phyloP scores from a whole-genome alignment of 2,888 invertebrate species.

The Polylopha cassiicola region DNA sequence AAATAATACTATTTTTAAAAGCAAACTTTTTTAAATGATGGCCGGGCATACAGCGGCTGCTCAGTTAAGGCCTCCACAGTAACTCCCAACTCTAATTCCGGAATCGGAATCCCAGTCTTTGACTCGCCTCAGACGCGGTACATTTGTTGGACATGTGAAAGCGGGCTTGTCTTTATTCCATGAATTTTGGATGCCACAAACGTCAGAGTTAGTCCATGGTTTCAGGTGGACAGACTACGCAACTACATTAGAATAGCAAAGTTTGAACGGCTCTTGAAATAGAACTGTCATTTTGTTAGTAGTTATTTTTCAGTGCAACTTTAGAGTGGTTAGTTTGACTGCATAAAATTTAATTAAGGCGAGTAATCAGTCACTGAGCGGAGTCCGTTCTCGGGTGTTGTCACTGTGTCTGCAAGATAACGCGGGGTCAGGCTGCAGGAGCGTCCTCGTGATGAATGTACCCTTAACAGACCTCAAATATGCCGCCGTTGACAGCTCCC shows the following conservation, averaged over 20 bases:
- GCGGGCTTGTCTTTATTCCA: slow-evolving; percentile 51
- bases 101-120: slow-evolving; percentile 41
- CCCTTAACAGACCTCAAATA: slow-evolving; percentile 70
- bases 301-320: slow-evolving; percentile 29
- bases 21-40: slow-evolving; percentile 31
- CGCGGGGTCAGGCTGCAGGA: slow-evolving; percentile 70
- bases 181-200: slow-evolving; percentile 59
- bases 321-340: slow-evolving; percentile 39
- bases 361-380: slow-evolving; percentile 70
- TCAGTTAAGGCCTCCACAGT: slow-evolving; percentile 42
- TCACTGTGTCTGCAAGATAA: slow-evolving; percentile 70
- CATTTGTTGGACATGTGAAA: slow-evolving; percentile 48
- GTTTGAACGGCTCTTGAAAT: slow-evolving; percentile 35
- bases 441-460: slow-evolving; percentile 66
- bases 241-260: slow-evolving; percentile 53
- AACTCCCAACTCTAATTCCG: slow-evolving; percentile 47
- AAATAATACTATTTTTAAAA: slow-evolving; percentile 31
- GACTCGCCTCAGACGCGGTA: slow-evolving; percentile 42
- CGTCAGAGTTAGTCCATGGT: slow-evolving; percentile 53
- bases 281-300: slow-evolving; percentile 39
- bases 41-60: slow-evolving; percentile 33
- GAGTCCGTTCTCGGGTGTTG: slow-evolving; percentile 54
- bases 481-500: slow-evolving; percentile 57
- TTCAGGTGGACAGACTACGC: slow-evolving; percentile 55
- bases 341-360: slow-evolving; percentile 74